phyloP scores from a whole-genome alignment of 2,888 invertebrate species.

The Drosophila trichaetosa region DNA sequence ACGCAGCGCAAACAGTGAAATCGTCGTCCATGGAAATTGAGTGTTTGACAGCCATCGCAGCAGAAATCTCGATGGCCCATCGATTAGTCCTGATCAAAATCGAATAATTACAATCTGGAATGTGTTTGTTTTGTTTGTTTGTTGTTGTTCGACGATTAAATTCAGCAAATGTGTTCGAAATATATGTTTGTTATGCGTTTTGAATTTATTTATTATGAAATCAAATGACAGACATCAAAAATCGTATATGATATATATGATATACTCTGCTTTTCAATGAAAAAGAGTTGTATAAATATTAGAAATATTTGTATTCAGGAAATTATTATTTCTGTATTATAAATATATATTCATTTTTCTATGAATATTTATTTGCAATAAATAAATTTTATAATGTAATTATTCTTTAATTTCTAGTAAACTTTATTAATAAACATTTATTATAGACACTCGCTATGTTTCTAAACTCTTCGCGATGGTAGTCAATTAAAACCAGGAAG shows the following conservation, averaged over 20 bases:
- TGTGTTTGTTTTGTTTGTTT: not conserved
- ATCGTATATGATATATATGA: conserved; percentile 2
- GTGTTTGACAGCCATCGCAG: conserved; percentile 67
- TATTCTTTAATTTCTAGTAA: not conserved
- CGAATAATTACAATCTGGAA: not conserved
- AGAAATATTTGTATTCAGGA: not conserved
- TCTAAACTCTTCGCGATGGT: not conserved
- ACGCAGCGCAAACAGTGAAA: conserved; percentile 67
- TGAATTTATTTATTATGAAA: conserved; percentile 47
- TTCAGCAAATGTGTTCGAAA: conserved; percentile 39
- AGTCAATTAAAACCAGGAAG: not conserved
- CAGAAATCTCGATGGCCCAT: conserved; percentile 61
- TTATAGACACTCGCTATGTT: not conserved
- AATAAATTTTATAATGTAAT: fast-evolving
- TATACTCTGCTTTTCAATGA: not conserved
- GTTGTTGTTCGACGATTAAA: conserved; percentile 18
- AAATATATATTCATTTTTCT: not conserved
- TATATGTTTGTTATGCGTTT: conserved; percentile 23
- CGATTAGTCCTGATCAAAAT: conserved; percentile 1
- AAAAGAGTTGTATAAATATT: not conserved
- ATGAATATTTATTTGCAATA: not conserved
- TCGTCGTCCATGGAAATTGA: conserved; percentile 61
- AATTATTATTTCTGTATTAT: not conserved
- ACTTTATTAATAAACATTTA: not conserved
- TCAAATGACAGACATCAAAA: conserved; percentile 41